These are phyloP conservation scores for Paradisaea rubra DNA, from an alignment of 2,113 vertebrate species.

Conservation along the genomic window DNA sequence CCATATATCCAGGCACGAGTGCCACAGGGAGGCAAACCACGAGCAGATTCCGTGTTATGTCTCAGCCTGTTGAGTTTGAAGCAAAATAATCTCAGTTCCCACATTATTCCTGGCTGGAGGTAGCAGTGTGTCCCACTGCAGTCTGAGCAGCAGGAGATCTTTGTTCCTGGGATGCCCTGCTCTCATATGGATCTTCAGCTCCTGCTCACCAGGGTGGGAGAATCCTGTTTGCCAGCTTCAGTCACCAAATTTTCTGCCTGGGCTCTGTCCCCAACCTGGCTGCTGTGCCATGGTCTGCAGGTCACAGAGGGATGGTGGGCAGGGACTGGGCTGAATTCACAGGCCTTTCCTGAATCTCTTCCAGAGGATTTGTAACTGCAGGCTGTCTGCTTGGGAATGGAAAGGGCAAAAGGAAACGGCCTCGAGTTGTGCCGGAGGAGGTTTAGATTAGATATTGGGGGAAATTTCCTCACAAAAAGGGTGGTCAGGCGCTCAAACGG, in stretches of 20 bases:
- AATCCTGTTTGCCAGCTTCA: not conserved
- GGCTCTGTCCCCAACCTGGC: not conserved
- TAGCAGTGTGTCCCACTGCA: not conserved
- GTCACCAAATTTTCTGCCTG: not conserved
- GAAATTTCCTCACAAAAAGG: not conserved
- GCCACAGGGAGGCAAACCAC: not conserved
- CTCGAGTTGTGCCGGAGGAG: not conserved
- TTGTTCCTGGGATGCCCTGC: not conserved
- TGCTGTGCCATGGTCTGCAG: not conserved
- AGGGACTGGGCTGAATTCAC: not conserved
- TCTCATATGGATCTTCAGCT: not conserved
- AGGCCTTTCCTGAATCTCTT: not conserved
- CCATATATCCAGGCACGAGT: accelerated
- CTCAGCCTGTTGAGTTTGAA: not conserved
- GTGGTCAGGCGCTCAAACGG: not conserved
- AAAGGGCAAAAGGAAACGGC: not conserved
- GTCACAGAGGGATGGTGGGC: accelerated
- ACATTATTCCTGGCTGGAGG: not conserved
- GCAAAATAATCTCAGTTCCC: not conserved
- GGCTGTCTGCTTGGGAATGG: not conserved
- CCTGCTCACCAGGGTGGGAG: not conserved
- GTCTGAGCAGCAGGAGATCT: not conserved
- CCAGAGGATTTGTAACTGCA: not conserved
- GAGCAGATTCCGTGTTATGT: accelerated
- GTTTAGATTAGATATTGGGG: not conserved